phyloP scores from a whole-genome alignment of 1,140 invertebrate genomes.

The Eriocheir sinensis region DNA sequence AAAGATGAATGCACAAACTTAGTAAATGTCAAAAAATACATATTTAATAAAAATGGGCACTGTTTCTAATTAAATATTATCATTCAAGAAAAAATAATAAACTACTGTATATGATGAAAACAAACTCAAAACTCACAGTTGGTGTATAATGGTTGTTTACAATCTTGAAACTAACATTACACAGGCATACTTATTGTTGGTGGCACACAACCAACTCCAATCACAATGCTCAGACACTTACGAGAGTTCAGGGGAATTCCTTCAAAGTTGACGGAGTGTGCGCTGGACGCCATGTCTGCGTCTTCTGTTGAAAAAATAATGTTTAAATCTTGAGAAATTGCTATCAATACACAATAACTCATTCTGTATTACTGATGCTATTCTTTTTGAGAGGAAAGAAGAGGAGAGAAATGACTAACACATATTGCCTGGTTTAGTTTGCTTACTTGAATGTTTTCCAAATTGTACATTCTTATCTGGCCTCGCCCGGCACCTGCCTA shows the following conservation, averaged over 20 bases:
- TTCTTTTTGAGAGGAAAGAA: too few relatives aligned
- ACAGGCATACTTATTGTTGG: background rate
- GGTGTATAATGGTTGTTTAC: background rate
- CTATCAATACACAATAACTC: too few relatives aligned
- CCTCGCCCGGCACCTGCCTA: too few relatives aligned
- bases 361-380: too few relatives aligned
- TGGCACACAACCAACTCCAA: background rate
- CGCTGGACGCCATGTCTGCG: background rate
- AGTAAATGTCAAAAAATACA: too few relatives aligned
- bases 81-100: background rate
- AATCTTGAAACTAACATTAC: background rate
- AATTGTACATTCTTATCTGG: too few relatives aligned
- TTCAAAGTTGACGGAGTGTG: conserved; percentile 23
- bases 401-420: too few relatives aligned
- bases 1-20: too few relatives aligned
- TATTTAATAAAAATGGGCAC: background rate
- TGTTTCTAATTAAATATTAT: background rate
- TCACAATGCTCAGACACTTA: background rate
- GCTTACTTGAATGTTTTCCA: too few relatives aligned
- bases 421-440: too few relatives aligned
- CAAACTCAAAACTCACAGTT: background rate
- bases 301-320: background rate
- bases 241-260: conserved; percentile 14
- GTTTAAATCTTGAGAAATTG: background rate
- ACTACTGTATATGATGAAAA: background rate